These are phyloP conservation scores for Saccostrea cuccullata DNA, from an alignment of 1,140 invertebrate genomes.

Conservation along the genomic window DNA sequence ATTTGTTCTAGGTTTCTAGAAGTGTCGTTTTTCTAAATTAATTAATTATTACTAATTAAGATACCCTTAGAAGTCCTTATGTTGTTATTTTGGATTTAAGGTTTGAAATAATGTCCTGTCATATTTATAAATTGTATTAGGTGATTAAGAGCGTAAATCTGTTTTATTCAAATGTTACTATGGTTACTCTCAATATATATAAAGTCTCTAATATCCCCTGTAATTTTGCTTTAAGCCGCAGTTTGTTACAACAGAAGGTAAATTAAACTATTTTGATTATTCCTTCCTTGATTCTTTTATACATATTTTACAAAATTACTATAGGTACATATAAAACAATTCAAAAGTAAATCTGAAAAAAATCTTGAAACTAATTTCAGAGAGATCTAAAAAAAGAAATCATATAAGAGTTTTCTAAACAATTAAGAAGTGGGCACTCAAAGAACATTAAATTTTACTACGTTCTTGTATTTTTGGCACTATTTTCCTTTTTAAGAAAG, in stretches of 20 bases:
- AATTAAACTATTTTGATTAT: neutral
- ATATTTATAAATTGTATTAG: neutral
- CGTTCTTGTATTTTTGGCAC: neutral
- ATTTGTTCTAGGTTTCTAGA: neutral
- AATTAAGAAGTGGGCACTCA: no score
- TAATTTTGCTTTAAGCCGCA: neutral
- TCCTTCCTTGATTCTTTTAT: neutral
- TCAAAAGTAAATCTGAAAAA: neutral
- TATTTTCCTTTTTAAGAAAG: neutral
- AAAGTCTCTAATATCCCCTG: neutral
- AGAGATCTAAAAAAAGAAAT: neutral
- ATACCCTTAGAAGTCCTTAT: neutral
- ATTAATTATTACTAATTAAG: neutral
- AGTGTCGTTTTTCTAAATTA: neutral
- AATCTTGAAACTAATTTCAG: neutral
- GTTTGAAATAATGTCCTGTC: neutral
- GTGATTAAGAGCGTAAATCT: neutral
- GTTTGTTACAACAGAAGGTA: neutral
- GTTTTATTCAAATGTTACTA: neutral
- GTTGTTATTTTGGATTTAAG: neutral
- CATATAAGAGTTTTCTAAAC: neutral
- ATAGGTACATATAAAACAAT: neutral
- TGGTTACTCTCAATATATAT: neutral
- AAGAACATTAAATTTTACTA: no score
- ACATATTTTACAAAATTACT: no score